Conservation (phyloP, 2,797 vertebrate species). For the Natrix natrix region DNA sequence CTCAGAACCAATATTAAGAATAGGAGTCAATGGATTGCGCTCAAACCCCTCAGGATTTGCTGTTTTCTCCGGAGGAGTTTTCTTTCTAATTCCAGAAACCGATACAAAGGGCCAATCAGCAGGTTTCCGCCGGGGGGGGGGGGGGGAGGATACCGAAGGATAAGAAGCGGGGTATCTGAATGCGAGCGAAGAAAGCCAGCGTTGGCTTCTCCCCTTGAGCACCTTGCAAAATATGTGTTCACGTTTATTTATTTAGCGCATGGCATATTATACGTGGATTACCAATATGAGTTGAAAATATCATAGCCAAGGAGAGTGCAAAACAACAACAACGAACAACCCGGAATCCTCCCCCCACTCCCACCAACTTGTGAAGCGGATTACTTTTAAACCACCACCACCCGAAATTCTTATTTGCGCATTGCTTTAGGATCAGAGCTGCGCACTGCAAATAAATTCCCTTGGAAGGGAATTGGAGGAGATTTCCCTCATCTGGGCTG, state of each 20-base stretch:
- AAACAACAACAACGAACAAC: background rate
- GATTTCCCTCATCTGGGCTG: too few species aligned
- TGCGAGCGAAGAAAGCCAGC: accelerated
- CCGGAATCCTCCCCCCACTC: too few species aligned
- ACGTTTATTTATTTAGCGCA: background rate
- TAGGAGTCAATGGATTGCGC: background rate
- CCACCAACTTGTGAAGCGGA: background rate
- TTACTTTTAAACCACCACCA: background rate
- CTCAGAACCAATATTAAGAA: too few species aligned
- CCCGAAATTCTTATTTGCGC: too few species aligned
- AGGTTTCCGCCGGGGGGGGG: too few species aligned
- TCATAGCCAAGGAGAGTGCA: background rate
- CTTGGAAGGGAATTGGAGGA: background rate
- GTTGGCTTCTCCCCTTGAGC: background rate
- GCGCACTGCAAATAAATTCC: background rate
- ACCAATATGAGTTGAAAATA: background rate
- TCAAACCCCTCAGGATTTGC: background rate
- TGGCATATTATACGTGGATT: background rate
- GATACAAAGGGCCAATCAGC: background rate
- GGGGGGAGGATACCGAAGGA: background rate
- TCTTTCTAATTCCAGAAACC: background rate
- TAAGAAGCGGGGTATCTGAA: background rate
- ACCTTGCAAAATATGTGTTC: background rate
- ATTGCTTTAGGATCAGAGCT: background rate
- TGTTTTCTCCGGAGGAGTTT: background rate